These are phyloP conservation scores for Ameiurus melas DNA, from an alignment of 2,113 vertebrate species.

Conservation along the genomic window DNA sequence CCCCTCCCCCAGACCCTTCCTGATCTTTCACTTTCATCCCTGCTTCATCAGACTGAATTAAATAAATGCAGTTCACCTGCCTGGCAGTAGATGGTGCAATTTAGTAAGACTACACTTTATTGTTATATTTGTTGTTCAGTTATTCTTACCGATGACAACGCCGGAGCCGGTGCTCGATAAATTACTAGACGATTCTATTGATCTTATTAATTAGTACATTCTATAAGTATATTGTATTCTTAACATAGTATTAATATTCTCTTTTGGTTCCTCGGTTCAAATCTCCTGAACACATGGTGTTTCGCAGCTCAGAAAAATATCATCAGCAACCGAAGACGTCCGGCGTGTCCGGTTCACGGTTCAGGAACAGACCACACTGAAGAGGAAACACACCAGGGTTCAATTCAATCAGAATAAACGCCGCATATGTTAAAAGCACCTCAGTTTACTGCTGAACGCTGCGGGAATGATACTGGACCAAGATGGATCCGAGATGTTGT, in stretches of 20 bases:
- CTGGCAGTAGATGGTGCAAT: slow-evolving; percentile 14
- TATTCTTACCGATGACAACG: background rate
- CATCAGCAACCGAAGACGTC: background rate
- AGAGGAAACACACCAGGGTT: background rate
- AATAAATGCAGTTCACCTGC: background rate
- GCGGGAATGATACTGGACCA: background rate
- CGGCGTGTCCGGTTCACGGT: background rate
- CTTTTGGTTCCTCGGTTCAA: background rate
- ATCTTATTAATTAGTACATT: background rate
- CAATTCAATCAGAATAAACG: background rate
- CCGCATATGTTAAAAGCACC: background rate
- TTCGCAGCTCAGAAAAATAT: background rate
- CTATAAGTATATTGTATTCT: background rate
- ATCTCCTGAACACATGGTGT: background rate
- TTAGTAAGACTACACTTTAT: background rate
- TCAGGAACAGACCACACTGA: background rate
- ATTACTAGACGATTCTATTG: background rate
- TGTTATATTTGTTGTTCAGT: background rate
- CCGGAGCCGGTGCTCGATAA: background rate
- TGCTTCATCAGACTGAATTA: background rate
- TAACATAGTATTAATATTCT: background rate
- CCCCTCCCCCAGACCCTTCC: no score
- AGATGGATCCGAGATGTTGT: background rate
- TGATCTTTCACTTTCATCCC: background rate
- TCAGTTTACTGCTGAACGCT: background rate